These are phyloP conservation scores for Remorina albescens DNA, from an alignment of 2,797 vertebrate species.

Conservation along the genomic window DNA sequence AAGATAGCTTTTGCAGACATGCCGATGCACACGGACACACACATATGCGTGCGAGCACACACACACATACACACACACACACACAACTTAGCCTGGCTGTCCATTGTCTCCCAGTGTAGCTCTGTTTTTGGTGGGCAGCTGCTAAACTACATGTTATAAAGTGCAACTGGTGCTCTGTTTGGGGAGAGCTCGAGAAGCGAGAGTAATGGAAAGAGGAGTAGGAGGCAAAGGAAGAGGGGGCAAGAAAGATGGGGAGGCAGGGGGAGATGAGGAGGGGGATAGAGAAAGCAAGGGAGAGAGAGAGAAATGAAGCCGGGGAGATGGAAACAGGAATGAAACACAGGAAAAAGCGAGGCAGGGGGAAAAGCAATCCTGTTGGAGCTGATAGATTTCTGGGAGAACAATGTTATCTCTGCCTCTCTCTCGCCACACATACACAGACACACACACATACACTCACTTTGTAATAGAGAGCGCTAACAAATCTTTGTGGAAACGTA, in stretches of 20 bases:
- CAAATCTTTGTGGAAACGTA: conserved; percentile 75
- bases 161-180: conserved; percentile 74
- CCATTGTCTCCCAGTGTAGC: conserved; percentile 49
- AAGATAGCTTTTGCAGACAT: conserved; percentile 68
- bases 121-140: conserved; percentile 50
- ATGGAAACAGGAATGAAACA: conserved; percentile 73
- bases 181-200: conserved; percentile 40
- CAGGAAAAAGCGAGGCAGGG: conserved; percentile 59
- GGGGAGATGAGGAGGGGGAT: background rate
- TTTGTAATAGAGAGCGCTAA: conserved; percentile 71
- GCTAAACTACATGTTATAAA: conserved; percentile 75
- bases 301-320: conserved; percentile 45
- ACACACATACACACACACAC: conserved; percentile 25
- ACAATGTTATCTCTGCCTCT: conserved; percentile 81
- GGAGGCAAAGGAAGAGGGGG: conserved; percentile 15
- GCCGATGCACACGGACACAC: conserved; percentile 31
- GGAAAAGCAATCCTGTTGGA: conserved; percentile 79
- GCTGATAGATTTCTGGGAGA: conserved; percentile 82
- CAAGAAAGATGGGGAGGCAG: background rate
- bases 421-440: conserved; percentile 26
- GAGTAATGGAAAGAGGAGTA: conserved; percentile 51
- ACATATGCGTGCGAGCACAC: too few species aligned
- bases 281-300: conserved; percentile 9
- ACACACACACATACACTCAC: conserved; percentile 28
- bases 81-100: conserved; percentile 31